phyloP scores from a whole-genome alignment of 1,140 invertebrate species.

The Euborellia annulipes region DNA sequence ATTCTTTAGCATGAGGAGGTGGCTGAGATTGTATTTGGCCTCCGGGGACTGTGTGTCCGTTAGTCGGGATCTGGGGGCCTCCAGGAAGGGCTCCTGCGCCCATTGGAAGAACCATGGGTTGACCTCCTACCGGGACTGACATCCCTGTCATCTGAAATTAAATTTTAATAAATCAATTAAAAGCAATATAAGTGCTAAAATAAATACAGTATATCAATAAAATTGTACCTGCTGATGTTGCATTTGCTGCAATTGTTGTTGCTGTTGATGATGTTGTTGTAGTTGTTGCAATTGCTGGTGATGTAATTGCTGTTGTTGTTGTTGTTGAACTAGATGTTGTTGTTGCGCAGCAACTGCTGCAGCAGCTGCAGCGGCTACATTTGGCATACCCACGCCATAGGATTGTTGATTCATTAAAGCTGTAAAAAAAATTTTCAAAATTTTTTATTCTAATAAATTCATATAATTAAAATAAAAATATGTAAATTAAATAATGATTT shows the following conservation, averaged over 20 bases:
- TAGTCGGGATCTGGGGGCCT: too few relatives aligned
- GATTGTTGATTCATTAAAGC: conserved; percentile 16
- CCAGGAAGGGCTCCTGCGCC: too few relatives aligned
- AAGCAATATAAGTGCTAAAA: too few relatives aligned
- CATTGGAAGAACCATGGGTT: too few relatives aligned
- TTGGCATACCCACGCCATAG: conserved; percentile 27
- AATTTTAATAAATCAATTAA: too few relatives aligned
- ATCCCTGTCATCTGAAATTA: too few relatives aligned
- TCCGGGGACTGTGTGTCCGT: background rate
- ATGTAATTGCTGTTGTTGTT: conserved; percentile 16
- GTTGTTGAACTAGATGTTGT: conserved; percentile 24
- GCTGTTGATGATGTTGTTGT: conserved; percentile 19
- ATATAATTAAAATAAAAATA: too few relatives aligned
- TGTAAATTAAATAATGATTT: too few relatives aligned
- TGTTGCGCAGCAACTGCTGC: conserved; percentile 27
- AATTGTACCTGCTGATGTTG: conserved; percentile 2
- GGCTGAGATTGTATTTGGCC: conserved; percentile 30
- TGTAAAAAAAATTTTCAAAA: conserved; percentile 17
- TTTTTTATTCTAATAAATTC: too few relatives aligned
- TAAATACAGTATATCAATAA: too few relatives aligned
- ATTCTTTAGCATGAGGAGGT: conserved; percentile 45
- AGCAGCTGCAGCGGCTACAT: conserved; percentile 10
- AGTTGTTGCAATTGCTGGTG: conserved; percentile 28
- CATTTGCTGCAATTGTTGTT: background rate
- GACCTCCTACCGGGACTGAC: too few relatives aligned